These are phyloP conservation scores for Semaprochilodus insignis DNA, from an alignment of 2,797 vertebrate species.

Conservation along the genomic window DNA sequence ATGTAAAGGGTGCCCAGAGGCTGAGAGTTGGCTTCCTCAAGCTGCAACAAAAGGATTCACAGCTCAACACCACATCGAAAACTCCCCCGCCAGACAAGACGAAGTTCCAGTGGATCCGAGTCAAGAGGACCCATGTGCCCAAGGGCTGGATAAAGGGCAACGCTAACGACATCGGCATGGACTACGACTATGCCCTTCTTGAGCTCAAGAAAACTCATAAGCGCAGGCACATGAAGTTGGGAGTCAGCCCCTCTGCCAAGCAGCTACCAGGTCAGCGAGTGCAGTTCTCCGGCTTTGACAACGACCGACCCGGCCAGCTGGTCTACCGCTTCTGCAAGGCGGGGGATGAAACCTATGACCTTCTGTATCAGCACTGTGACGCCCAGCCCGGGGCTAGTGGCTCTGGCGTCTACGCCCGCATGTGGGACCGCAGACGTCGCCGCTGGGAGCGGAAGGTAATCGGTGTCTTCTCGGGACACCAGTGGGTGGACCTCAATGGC, in stretches of 20 bases:
- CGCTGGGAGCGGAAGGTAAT: slow-evolving; percentile 97
- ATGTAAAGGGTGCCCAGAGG: slow-evolving; percentile 96
- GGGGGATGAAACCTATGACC: slow-evolving; percentile 91
- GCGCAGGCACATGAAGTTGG: slow-evolving; percentile 94
- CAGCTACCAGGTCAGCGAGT: slow-evolving; percentile 89
- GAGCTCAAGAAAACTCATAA: slow-evolving; percentile 96
- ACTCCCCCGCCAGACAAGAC: slow-evolving; percentile 77
- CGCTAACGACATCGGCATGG: slow-evolving; percentile 97
- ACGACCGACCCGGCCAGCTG: slow-evolving; percentile 89
- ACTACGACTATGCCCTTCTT: slow-evolving; percentile 96
- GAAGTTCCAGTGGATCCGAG: slow-evolving; percentile 98
- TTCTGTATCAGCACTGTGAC: slow-evolving; percentile 96
- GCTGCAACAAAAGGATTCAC: slow-evolving; percentile 81
- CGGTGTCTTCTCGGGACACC: slow-evolving; percentile 96
- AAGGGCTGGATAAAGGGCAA: slow-evolving; percentile 98
- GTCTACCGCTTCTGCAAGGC: slow-evolving; percentile 96
- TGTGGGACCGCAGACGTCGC: slow-evolving; percentile 89
- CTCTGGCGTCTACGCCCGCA: slow-evolving; percentile 94
- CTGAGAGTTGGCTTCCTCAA: slow-evolving; percentile 94
- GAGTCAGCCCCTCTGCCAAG: slow-evolving; percentile 87
- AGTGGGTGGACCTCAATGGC: slow-evolving; percentile 96
- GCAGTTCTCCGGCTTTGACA: slow-evolving; percentile 97
- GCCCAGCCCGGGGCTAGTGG: slow-evolving; percentile 96
- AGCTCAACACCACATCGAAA: slow-evolving; percentile 70
- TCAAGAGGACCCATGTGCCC: slow-evolving; percentile 94